phyloP scores from a whole-genome alignment of 2,797 vertebrate genomes.

The Apogon talboti region DNA sequence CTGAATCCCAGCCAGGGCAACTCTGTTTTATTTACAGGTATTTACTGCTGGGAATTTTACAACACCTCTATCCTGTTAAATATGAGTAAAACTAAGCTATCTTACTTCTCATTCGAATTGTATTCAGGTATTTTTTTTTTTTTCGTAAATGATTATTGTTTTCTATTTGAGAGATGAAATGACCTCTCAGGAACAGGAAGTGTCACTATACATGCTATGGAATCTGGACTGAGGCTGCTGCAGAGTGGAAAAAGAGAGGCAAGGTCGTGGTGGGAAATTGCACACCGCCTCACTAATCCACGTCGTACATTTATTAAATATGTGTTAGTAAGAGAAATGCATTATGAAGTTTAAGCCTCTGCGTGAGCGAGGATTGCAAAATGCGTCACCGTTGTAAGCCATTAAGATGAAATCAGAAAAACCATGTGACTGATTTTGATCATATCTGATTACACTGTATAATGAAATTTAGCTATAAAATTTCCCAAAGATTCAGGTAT shows the following conservation, averaged over 20 bases:
- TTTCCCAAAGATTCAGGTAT: constrained; percentile 60
- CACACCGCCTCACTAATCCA: constrained; percentile 48
- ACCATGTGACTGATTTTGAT: constrained; percentile 44
- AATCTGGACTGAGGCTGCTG: constrained; percentile 45
- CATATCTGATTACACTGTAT: constrained; percentile 63
- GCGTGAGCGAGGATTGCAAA: constrained; percentile 12
- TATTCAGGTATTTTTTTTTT: constrained; percentile 75
- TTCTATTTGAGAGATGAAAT: constrained; percentile 58
- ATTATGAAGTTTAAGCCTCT: constrained; percentile 43
- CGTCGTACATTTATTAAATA: constrained; percentile 66
- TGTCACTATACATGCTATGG: constrained; percentile 49
- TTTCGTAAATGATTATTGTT: constrained; percentile 48
- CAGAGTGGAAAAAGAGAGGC: constrained; percentile 13
- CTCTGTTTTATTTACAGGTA: constrained; percentile 21
- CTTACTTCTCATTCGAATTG: constrained; percentile 52
- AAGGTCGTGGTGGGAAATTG: constrained; percentile 16
- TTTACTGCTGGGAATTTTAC: constrained; percentile 32
- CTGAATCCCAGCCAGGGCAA: constrained; percentile 20
- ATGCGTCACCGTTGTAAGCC: constrained; percentile 45
- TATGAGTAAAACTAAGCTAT: constrained; percentile 65
- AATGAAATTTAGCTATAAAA: constrained; percentile 70
- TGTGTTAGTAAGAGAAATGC: constrained; percentile 58
- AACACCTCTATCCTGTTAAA: constrained; percentile 37
- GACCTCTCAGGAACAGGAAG: constrained; percentile 64
- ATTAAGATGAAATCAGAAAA: constrained; percentile 45